A percentile compares a stretch with the other conserved stretches of the same genome.
Conservation (phyloP, 2,888 invertebrate species). For the Lomographa bimaculata region DNA sequence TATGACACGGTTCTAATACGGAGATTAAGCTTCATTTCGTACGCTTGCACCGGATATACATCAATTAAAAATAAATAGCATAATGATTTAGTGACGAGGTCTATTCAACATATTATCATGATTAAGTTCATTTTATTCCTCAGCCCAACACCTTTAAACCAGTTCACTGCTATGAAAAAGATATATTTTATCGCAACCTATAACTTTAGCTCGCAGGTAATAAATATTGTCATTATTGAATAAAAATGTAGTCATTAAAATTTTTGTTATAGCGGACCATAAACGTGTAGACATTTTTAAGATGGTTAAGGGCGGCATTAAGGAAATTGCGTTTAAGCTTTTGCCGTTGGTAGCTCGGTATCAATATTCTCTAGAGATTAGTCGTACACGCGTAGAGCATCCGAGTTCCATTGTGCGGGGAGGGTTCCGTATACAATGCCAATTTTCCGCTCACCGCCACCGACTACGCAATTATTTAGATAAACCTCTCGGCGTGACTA, state of each 20-base stretch:
- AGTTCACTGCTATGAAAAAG: slow-evolving; percentile 44
- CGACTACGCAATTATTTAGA: slow-evolving; percentile 83
- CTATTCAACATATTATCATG: background rate
- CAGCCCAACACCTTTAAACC: slow-evolving; percentile 39
- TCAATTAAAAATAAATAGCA: slow-evolving; percentile 3
- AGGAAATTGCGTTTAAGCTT: slow-evolving; percentile 11
- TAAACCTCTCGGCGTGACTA: slow-evolving; percentile 82
- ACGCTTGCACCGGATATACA: slow-evolving; percentile 46
- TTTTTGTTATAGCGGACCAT: slow-evolving; percentile 40
- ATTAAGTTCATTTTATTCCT: slow-evolving; percentile 7
- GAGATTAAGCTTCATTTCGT: slow-evolving; percentile 55
- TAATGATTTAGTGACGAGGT: slow-evolving; percentile 17
- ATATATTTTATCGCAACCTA: slow-evolving; percentile 47
- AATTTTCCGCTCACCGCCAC: slow-evolving; percentile 83
- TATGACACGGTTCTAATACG: slow-evolving; percentile 67
- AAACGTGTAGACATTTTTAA: slow-evolving; percentile 33
- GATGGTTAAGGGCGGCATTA: slow-evolving; percentile 28
- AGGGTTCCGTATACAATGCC: slow-evolving; percentile 61
- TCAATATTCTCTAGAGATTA: slow-evolving; percentile 22
- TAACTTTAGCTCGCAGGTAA: slow-evolving; percentile 44
- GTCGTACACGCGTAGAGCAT: slow-evolving; percentile 15
- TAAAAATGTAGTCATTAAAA: slow-evolving; percentile 51
- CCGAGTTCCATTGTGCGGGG: slow-evolving; percentile 14
- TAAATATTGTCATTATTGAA: slow-evolving; percentile 54
- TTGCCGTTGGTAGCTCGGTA: slow-evolving; percentile 5